phyloP scores from a whole-genome alignment of 2,113 vertebrate species.

The Pelmatolapia mariae region DNA sequence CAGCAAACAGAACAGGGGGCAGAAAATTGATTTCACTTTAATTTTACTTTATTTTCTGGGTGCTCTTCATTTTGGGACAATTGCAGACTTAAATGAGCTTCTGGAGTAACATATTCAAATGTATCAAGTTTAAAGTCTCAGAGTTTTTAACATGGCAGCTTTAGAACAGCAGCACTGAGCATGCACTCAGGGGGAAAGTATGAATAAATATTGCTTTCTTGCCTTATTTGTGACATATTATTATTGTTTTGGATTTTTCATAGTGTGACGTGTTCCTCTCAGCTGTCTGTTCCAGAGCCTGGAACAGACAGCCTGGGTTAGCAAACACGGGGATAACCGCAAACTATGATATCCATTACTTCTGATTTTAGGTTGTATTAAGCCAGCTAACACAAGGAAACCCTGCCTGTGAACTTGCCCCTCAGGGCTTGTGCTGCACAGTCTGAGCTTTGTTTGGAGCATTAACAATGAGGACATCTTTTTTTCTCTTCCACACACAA shows the following conservation, averaged over 20 bases:
- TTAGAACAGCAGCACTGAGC: not conserved
- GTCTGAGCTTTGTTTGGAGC: not conserved
- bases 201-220: not conserved
- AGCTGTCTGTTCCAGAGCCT: not conserved
- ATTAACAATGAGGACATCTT: not conserved
- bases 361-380: not conserved
- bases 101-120: not conserved
- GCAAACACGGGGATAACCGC: not conserved
- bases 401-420: not conserved
- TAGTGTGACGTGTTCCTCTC: not conserved
- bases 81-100: not conserved
- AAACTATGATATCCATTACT: not conserved
- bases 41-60: not conserved
- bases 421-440: not conserved
- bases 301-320: not conserved
- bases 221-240: accelerated
- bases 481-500: not conserved
- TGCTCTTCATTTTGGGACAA: not conserved
- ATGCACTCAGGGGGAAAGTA: not conserved
- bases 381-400: not conserved
- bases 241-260: not conserved
- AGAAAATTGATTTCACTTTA: not conserved
- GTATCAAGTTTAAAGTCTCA: not conserved
- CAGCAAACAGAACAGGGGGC: not conserved
- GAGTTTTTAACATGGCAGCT: not conserved